phyloP scores from a whole-genome alignment of 2,797 vertebrate genomes.

The Gambusia yucatana region DNA sequence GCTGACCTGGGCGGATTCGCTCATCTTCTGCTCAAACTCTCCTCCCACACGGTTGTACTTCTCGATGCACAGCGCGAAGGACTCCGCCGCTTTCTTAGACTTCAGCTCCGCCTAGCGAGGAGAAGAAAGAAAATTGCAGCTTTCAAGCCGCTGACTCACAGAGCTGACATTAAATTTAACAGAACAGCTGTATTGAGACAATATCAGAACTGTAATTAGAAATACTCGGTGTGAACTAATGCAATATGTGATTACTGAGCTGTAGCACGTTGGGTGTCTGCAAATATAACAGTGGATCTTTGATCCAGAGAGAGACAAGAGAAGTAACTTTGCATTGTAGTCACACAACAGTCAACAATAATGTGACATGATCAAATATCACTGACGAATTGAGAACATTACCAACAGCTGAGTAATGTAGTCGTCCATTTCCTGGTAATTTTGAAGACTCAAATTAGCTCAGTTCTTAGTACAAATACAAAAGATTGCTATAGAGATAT shows the following conservation, averaged over 20 bases:
- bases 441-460: background rate
- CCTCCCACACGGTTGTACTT: conserved; percentile 90
- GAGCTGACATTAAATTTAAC: conserved; percentile 11
- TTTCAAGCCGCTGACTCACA: conserved; percentile 20
- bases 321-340: background rate
- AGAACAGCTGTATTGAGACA: conserved; percentile 8
- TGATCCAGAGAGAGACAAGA: background rate
- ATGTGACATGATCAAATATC: background rate
- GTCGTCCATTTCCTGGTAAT: background rate
- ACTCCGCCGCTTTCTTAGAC: conserved; percentile 91
- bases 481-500: background rate
- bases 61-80: conserved; percentile 87
- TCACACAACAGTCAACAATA: background rate
- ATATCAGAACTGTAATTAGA: conserved; percentile 17
- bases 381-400: background rate
- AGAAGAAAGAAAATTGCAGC: conserved; percentile 24
- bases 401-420: background rate
- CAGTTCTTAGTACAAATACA: background rate
- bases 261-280: background rate
- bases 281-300: background rate
- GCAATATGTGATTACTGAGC: conserved; percentile 5
- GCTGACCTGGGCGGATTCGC: conserved; percentile 90
- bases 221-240: conserved; percentile 1
- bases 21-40: conserved; percentile 95
- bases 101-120: conserved; percentile 90